Evolutionary conservation across 1,140 invertebrate species (phyloP), one percentile per base, ranked within the genome.

Genomic region (Riptortus pedestris): DNA sequence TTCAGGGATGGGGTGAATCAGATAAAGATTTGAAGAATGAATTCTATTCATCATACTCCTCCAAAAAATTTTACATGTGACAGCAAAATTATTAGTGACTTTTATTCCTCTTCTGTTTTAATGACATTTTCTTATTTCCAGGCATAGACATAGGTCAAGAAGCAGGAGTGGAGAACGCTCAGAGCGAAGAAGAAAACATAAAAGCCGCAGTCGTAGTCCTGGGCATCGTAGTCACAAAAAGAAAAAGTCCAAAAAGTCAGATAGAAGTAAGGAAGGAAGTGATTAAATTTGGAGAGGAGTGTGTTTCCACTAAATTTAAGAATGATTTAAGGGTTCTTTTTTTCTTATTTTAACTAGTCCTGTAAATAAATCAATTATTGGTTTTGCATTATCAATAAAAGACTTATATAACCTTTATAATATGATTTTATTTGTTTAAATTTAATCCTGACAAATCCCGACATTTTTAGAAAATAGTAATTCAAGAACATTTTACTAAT

Each of bases 201-300:
- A 72, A 47, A 70, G 69, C 62, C 60, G 70, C 20, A 71, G 70
- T 64, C 65, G 70, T 12, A 69, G 68, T 59, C 69, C 69, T 0
- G 64, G 67, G 16, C 69, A 71, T 31, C 55, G 70, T 26, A 69
- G 69, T 61, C 70, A 70, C 45, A 71, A 70, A 51, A 72, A 72
- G 62, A 71, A 71, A 67, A 72, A 72, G 68, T 68, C 67, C 7
- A 72, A 70, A 64, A 70, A 70, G 43, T 70, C 69, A 22, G 71
- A 72, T 28, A 61, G 67, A 26, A 65, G 45, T 9, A 64, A 69
- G 16, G 66, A 67, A 43, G 63, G 62, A 14, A 57, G 48, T 28
- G 63, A 64, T 26, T 64, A 28, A 64, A 14, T 20, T 48, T 63
- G 22, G n/a, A n/a, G n/a, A n/a, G n/a, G n/a, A n/a, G 14, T 55